phyloP scores from a whole-genome alignment of 2,888 invertebrate species.

The Molorchus minor region DNA sequence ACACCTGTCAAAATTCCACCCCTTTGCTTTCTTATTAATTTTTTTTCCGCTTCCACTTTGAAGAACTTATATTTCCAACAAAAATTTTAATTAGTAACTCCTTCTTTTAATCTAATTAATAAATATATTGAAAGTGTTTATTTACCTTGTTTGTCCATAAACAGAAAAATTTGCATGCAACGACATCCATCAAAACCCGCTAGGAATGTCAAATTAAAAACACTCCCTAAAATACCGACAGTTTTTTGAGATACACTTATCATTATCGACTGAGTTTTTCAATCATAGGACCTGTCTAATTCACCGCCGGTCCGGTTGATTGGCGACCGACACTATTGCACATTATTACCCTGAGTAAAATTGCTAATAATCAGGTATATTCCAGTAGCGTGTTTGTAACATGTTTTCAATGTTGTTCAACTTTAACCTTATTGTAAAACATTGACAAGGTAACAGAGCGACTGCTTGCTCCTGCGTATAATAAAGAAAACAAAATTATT shows the following conservation, averaged over 20 bases:
- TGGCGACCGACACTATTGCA: too few relatives aligned
- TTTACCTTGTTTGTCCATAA: constrained; percentile 29
- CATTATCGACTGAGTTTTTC: background rate
- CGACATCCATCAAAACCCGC: constrained; percentile 29
- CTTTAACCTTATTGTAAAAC: too few relatives aligned
- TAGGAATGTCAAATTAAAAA: constrained; percentile 17
- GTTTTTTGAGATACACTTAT: background rate
- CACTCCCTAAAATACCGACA: constrained; percentile 18
- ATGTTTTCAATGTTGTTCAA: too few relatives aligned
- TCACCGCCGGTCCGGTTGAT: too few relatives aligned
- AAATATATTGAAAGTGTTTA: constrained; percentile 7
- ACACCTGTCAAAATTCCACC: constrained; percentile 33
- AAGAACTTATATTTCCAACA: background rate
- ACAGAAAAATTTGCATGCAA: constrained; percentile 14
- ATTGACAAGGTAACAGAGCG: too few relatives aligned
- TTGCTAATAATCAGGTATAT: too few relatives aligned
- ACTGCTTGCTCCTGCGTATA: too few relatives aligned
- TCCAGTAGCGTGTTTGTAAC: too few relatives aligned
- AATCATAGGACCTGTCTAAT: too few relatives aligned
- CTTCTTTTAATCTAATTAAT: background rate
- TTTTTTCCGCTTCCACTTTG: background rate
- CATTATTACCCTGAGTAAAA: too few relatives aligned
- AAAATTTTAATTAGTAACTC: background rate
- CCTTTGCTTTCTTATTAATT: constrained; percentile 2
- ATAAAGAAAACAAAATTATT: too few relatives aligned